Base-by-base conservation (phyloP, 2,888 invertebrate species). In the Parnassius apollo region DNA sequence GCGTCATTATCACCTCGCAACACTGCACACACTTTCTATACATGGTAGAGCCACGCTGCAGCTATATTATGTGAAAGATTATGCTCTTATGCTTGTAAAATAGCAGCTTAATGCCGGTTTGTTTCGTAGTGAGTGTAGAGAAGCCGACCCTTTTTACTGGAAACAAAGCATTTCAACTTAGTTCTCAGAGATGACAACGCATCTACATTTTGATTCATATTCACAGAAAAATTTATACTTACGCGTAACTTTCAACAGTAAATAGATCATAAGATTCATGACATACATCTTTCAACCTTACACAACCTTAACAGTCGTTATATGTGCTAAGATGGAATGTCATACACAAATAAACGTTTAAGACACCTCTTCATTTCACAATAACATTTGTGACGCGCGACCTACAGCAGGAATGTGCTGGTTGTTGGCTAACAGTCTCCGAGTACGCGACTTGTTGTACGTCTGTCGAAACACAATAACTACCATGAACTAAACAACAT, bases 351-450 rank as follows among this genome's bases (percentile, higher is more conserved):
- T 44, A 8, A 42, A 49, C 49, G 13, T 49, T 58, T 51, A 25
- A 51, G n/a, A 48, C 46, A 48, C 53, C 53, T 57, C 18, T 57
- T 46, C 48, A 57, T 57, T 62, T 62, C 57, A 53, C 48, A 57
- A 62, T 13, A 46, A 57, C 42, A 62, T 62, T 53, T n/a, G 62
- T 53, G 12, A 50, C 51, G 62, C 57, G 42, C 57, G 46, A 61
- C 35, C 56, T 44, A 51, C 10, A 13, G 45, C 44, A 46, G 56
- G 56, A 56, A 61, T 56, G 61, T 56, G 51, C 9, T 9, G 2
- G 49, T n/a, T 46, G 46, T 55, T 61, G 42, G 48, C 51, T 57
- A 53, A 54, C 54, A 48, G 56, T 53, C 59, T 59, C 46, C 61
- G 35, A 65, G 64, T 66, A 45, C 55, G 49, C 48, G 42, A 7